phyloP scores from a whole-genome alignment of 2,797 vertebrate species.

The Cuniculus paca region DNA sequence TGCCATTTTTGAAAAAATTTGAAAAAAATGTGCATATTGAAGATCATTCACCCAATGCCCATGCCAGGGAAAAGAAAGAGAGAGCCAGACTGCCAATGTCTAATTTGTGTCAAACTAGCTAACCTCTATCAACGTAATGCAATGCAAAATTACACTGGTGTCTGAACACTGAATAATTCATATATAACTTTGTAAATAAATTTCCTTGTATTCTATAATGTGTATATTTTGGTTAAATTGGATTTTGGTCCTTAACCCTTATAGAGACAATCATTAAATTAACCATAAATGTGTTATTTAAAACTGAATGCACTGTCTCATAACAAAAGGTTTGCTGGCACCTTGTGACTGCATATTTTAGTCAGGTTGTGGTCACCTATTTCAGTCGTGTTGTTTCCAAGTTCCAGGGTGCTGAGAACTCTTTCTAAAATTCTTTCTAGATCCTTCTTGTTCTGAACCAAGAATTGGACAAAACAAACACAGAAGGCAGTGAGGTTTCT shows the following conservation, averaged over 20 bases:
- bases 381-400: not conserved
- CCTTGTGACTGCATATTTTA: not conserved
- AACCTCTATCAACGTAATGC: conserved; percentile 81
- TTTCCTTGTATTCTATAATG: conserved; percentile 85
- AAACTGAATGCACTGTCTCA: conserved; percentile 10
- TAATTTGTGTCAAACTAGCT: conserved; percentile 72
- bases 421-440: not conserved
- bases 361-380: not conserved
- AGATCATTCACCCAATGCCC: not conserved
- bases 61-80: not conserved
- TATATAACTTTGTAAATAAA: conserved; percentile 83
- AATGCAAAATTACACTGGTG: conserved; percentile 86
- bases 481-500: not conserved
- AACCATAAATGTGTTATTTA: conserved; percentile 61
- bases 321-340: not conserved
- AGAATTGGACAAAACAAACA: not conserved
- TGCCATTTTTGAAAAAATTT: conserved; percentile 21
- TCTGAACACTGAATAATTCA: conserved; percentile 87
- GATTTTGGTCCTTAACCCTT: conserved; percentile 74
- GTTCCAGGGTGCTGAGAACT: not conserved
- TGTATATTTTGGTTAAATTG: conserved; percentile 80
- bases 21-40: not conserved
- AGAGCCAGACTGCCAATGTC: conserved; percentile 41
- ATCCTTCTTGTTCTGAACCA: not conserved
- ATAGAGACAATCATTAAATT: conserved; percentile 68